These are phyloP conservation scores for Dascyllus trimaculatus DNA, from an alignment of 2,113 vertebrate species.

Conservation along the genomic window DNA sequence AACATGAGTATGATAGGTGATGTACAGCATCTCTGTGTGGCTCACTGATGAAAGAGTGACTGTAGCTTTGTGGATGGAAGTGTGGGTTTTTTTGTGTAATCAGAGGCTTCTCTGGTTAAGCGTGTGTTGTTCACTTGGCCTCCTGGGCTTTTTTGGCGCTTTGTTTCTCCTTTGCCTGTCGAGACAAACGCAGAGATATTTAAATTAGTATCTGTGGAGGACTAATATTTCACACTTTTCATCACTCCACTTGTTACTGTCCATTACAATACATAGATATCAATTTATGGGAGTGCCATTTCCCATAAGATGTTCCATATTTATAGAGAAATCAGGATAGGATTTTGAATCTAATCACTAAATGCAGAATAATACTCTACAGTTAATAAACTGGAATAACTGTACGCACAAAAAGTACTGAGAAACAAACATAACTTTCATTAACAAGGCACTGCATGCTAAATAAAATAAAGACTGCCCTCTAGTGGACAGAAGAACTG, in stretches of 20 bases:
- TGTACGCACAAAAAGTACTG: neutral
- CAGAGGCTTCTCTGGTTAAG: constrained; percentile 27
- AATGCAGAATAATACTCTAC: neutral
- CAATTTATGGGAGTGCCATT: neutral
- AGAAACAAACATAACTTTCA: neutral
- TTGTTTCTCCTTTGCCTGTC: constrained; percentile 97
- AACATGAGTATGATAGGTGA: constrained; percentile 34
- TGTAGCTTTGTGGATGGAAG: constrained; percentile 16
- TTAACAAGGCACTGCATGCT: neutral
- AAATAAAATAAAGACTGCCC: constrained; percentile 7
- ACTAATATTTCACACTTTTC: neutral
- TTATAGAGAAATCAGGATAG: neutral
- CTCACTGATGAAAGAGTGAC: constrained; percentile 49
- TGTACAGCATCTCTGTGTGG: constrained; percentile 33
- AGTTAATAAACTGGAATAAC: neutral
- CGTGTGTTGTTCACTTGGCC: constrained; percentile 88
- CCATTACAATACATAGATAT: constrained; percentile 4
- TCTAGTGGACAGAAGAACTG: constrained; percentile 56
- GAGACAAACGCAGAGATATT: constrained; percentile 26
- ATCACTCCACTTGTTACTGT: neutral
- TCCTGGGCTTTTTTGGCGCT: constrained; percentile 97
- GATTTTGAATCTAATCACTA: neutral
- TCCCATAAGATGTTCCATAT: neutral
- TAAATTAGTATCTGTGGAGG: neutral
- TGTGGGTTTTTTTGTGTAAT: constrained; percentile 30